Evolutionary conservation across 2,113 vertebrate species (phyloP).

Genomic region (Bambusicola thoracicus): DNA sequence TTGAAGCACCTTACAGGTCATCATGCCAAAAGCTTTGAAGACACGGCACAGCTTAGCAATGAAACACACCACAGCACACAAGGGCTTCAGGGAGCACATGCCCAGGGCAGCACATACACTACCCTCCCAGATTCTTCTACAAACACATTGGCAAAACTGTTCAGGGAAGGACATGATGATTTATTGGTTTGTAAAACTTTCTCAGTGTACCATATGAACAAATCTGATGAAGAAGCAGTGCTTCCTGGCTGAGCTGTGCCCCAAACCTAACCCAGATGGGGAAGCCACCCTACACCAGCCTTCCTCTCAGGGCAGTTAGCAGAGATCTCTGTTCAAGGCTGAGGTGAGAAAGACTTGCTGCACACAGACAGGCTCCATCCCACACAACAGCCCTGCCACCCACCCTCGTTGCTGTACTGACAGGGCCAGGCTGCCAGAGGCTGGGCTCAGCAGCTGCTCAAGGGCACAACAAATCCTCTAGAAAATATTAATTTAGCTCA

Average conservation of each 20-base stretch:
- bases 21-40: neutral
- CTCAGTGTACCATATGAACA: neutral
- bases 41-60: too few species aligned
- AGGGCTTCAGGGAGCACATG: too few species aligned
- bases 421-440: neutral
- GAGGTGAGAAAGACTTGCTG: too few species aligned
- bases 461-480: conserved; percentile 1
- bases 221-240: rapidly evolving
- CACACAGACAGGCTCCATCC: too few species aligned
- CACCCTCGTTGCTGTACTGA: too few species aligned
- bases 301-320: too few species aligned
- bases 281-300: too few species aligned
- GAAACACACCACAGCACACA: neutral
- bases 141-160: rapidly evolving
- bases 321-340: too few species aligned
- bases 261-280: too few species aligned
- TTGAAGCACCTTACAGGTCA: neutral
- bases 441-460: neutral
- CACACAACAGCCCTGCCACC: too few species aligned
- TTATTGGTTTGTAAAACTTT: neutral
- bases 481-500: conserved; percentile 29
- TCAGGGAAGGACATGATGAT: rapidly evolving
- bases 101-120: rapidly evolving
- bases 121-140: rapidly evolving
- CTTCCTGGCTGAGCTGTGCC: too few species aligned